phyloP scores from a whole-genome alignment of 2,888 invertebrate genomes.

The Miltochrista miniata region DNA sequence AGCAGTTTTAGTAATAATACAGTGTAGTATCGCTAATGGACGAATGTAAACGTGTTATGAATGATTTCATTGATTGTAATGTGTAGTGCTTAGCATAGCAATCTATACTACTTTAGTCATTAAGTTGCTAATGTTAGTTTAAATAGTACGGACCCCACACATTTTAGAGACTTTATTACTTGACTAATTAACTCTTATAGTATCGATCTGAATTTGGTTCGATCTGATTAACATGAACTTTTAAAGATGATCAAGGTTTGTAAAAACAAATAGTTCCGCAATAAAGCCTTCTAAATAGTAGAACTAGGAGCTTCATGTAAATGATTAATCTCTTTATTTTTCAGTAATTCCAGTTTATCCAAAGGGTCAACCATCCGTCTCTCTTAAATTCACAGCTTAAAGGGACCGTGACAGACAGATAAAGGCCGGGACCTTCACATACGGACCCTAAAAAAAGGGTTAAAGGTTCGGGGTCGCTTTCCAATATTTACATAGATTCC shows the following conservation, averaged over 20 bases:
- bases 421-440: conserved; percentile 23
- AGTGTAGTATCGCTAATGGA: neutral
- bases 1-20: neutral
- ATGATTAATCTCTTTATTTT: conserved; percentile 8
- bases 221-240: neutral
- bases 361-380: conserved; percentile 23
- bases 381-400: conserved; percentile 32
- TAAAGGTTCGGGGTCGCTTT: conserved; percentile 46
- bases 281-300: neutral
- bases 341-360: conserved; percentile 5
- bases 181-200: neutral
- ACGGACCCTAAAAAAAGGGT: conserved; percentile 44
- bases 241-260: neutral
- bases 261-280: too few species aligned
- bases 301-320: neutral
- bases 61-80: neutral
- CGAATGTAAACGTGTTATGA: neutral
- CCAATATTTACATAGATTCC: conserved; percentile 58
- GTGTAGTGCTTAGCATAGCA: neutral
- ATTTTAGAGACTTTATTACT: neutral
- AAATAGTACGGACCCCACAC: neutral
- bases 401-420: conserved; percentile 30
- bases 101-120: neutral
- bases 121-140: neutral
- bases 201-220: neutral